These are phyloP conservation scores for Gorsachius goisagi DNA, from an alignment of 2,113 vertebrate genomes.

Conservation along the genomic window DNA sequence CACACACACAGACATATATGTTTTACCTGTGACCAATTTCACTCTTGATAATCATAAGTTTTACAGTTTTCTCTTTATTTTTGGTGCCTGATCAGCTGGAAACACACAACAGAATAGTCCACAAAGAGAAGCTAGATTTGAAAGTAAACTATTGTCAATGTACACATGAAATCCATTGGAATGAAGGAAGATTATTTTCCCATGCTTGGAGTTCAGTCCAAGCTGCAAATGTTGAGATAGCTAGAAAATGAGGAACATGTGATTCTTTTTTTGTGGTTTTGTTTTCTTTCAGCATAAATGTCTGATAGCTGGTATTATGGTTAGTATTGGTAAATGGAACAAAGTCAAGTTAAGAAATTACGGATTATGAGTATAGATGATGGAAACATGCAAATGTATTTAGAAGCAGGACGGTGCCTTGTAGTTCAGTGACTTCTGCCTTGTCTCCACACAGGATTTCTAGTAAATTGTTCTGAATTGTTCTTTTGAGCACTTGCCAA, in stretches of 20 bases:
- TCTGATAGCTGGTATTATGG: neutral
- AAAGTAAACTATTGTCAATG: neutral
- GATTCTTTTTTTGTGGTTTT: neutral
- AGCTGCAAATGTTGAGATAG: neutral
- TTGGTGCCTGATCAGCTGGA: neutral
- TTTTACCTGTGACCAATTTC: neutral
- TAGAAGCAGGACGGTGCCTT: neutral
- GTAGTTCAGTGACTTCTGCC: neutral
- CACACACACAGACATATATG: accelerated
- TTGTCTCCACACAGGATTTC: neutral
- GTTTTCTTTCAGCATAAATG: neutral
- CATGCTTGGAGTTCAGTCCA: neutral
- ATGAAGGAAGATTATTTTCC: neutral
- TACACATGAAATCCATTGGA: neutral
- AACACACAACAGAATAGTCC: neutral
- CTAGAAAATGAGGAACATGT: constrained; percentile 8
- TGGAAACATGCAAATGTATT: neutral
- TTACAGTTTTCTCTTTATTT: neutral
- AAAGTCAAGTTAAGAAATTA: neutral
- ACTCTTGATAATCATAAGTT: neutral
- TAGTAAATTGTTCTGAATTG: neutral
- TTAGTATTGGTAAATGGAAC: neutral
- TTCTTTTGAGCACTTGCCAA: constrained; percentile 11
- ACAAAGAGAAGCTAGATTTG: neutral
- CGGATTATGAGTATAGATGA: neutral